Evolutionary conservation across 2,797 vertebrate species (phyloP), one percentile per base, ranked within the genome.

Genomic region (Moxostoma hubbsi): DNA sequence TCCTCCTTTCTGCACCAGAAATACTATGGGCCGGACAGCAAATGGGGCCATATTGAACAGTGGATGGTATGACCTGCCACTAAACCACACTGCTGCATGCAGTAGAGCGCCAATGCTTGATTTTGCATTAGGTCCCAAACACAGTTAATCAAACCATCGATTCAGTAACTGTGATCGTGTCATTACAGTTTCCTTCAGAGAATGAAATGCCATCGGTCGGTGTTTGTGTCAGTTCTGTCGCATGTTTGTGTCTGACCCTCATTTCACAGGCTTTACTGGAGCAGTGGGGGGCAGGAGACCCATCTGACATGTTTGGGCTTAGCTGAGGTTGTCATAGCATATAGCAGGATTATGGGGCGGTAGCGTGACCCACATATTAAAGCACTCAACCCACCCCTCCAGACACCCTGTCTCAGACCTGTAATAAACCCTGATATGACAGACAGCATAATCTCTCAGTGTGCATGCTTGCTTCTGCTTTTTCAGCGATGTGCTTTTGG

Each of bases 21-120:
- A 90, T 97, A 96, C 92, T 96, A 95, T 92, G 96, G 96, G 92
- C 93, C 96, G 96, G 96, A 98, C 86, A 93, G 93, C 92, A 98
- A 97, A 84, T 98, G 96, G 96, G 96, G 96, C 76, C 96, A 97
- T 93, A 98, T 98, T 94, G 96, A 98, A 84, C 96, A 97, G 83
- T 98, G 97, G 97, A 98, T 98, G 97, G 97, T 98, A 98, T 84
- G 92, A 79, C 78, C 73, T 68, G 72, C 77, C 59, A 59, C 43
- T 63, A 63, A 55, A 71, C n/a, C 62, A 73, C 61, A 54, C 64
- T 68, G 73, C 59, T 7, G 79, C 79, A 85, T 79, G 77, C 75
- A 24, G 49, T 68, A 73, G 54, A 67, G 18, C 11, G 6, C 59
- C 18, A 49, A 51, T 75, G 9, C 69, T 13, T 36, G 18, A 63